Evolutionary conservation across 2,888 invertebrate species (phyloP), one percentile per base, ranked within the genome.

Genomic region (Philereme vetulata): DNA sequence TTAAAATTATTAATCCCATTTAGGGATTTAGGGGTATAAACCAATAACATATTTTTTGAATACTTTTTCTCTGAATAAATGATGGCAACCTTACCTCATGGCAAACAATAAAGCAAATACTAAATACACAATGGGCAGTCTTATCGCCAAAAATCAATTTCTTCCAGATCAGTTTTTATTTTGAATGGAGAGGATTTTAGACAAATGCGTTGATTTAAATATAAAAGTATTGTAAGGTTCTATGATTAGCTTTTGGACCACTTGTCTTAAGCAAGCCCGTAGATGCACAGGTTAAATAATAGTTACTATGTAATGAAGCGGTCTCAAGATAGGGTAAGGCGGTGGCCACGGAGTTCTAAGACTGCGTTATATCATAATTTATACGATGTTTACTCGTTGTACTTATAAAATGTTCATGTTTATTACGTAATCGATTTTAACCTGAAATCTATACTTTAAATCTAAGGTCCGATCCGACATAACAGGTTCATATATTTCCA

Each of bases 311-410:
- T 54, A 58, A 62, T 49, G 11, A 6, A 79, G 81, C 81, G 80
- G 82, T 84, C 85, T 82, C 80, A 74, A 71, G 71, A 72, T 80
- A 83, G 80, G 83, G 79, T 79, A 80, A 80, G 77, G 76, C 77
- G 80, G 75, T 72, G 62, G 54, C 57, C 79, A 79, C 82, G 84
- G 86, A 81, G 82, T 82, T 81, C 76, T 83, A 91, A 90, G 91
- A 90, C 90, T 91, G 91, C 89, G 80, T 84, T 86, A 81, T 76
- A 78, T 78, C 76, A 68, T 72, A 71, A 71, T 67, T 70, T 64
- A 84, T 81, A 85, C 76, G 81, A 83, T 84, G 78, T 85, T 85
- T 85, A 86, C 77, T 84, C 79, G 82, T 85, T 84, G 79, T 82
- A 76, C 61, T 57, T 48, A 58, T 51, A 50, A 36, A 56, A 63